Evolutionary conservation across 2,797 vertebrate genomes (phyloP), one percentile per base, ranked within the genome.

Genomic region (Sebastes umbrosus): DNA sequence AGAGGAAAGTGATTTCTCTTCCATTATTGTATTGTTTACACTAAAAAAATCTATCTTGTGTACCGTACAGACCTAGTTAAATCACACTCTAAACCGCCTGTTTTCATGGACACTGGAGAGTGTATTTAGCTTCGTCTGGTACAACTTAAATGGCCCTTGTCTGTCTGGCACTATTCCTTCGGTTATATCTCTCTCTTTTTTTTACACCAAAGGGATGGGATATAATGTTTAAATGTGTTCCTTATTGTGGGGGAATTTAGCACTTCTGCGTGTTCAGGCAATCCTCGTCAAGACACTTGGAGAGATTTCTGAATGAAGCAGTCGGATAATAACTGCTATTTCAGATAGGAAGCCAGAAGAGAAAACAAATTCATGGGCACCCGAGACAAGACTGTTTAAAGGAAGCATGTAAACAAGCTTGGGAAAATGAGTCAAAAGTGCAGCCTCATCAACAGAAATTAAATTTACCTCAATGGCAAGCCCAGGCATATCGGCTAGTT

Each of bases 11-110:
- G 79, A 92, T 91, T 94, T 92, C 81, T 92, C 75, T 83, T 82
- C 78, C 79, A 85, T 93, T 94, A 91, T 92, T 90, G 73, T 93
- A 93, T 85, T 95, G 94, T 95, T 95, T 94, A 93, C 87, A 75
- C 86, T 92, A 20, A 57, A 81, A 87, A 90, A 90, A 90, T 83
- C 31, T 82, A 73, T 92, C 78, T 83, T 86, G 84, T 84, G 73
- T 72, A 55, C 58, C 27, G 9, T 88, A 69, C 86, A 93, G 90
- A 86, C 82, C 80, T 86, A 92, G 91, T 95, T 93, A 93, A 95
- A 93, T 84, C 73, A 69, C 70, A 71, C 79, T 92, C 79, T 83
- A 90, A 92, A 92, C 91, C 75, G 82, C 79, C 82, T 90, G 87
- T 88, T 92, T 92, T 95, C 87, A 89, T 83, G 89, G 87, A 92